Evolutionary conservation across 1,140 invertebrate species (phyloP), one percentile per base, ranked within the genome.

Genomic region (Chlorops oryzae): DNA sequence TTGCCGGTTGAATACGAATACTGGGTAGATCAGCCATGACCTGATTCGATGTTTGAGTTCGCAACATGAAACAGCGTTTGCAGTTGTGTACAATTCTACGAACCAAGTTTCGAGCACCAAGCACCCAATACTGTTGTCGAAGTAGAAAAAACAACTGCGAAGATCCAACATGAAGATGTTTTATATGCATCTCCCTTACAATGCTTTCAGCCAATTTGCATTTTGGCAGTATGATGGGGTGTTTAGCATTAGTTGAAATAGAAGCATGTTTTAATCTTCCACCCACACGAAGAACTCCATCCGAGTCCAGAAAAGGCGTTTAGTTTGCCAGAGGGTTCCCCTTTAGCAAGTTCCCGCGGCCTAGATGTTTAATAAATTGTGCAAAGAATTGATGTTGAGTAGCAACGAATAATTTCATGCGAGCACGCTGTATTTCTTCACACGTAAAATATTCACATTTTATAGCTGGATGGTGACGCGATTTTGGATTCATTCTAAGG

Each of bases 191-290:
- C 35, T 69, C 9, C 9, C 43, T 32, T 10, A 76, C 59, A 12
- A 75, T 54, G 37, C 73, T 38, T 9, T 57, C 49, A 6, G 68
- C 63, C 5, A 76, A 52, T 57, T 69, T 50, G 17, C 63, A 62
- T 9, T 51, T 25, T 15, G 66, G 61, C 28, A 71, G 43, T 13
- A 76, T 37, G 7, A 73, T 63, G 0, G 73, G 74, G 56, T 73
- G 68, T 54, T 71, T 74, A 23, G 62, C 54, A 22, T 65, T 55
- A 32, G 57, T 43, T 4, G 50, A 37, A 2, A 73, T 44, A 7
- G 47, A 43, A 2, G 69, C 48, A 28, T 73, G 46, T 15, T 45
- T 43, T 3, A 75, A 34, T 50, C 74, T 47, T 18, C 74, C 70
- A 6, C 74, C 74, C 2, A n/a, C n/a, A n/a, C n/a, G n/a, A n/a